Evolutionary conservation across 2,888 invertebrate species (phyloP).

Genomic region (Disparrhopalites patrizii): DNA sequence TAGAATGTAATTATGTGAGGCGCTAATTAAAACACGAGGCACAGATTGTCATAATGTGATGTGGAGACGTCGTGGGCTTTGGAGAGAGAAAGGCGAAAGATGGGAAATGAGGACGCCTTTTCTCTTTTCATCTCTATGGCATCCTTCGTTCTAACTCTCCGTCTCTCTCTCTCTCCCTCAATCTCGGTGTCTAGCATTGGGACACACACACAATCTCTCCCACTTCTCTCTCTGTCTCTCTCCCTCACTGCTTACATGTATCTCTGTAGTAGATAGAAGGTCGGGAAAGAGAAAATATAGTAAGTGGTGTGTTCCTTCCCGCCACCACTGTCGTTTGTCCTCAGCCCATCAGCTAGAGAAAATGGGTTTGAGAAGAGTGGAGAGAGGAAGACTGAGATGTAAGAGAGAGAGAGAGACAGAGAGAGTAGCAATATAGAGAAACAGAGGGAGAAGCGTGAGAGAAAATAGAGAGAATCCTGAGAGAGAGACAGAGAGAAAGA

Average conservation of each 20-base stretch:
- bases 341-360: too few relatives aligned
- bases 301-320: too few relatives aligned
- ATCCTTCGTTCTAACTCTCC: not conserved
- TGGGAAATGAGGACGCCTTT: conserved; percentile 15
- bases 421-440: too few relatives aligned
- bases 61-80: conserved; percentile 27
- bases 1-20: conserved; percentile 45
- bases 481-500: not conserved
- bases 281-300: too few relatives aligned
- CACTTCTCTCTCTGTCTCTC: not conserved
- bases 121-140: conserved; percentile 23
- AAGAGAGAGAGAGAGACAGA: too few relatives aligned
- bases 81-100: conserved; percentile 24
- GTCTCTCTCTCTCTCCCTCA: not conserved
- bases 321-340: too few relatives aligned
- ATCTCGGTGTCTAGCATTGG: not conserved
- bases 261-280: too few relatives aligned
- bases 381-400: too few relatives aligned
- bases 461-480: too few relatives aligned
- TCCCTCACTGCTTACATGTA: not conserved
- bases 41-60: conserved; percentile 49
- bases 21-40: conserved; percentile 48
- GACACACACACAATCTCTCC: not conserved
- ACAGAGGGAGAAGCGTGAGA: too few relatives aligned
- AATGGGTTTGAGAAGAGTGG: too few relatives aligned